phyloP scores from a whole-genome alignment of 92 coral and sea anemone species.

The Phenganax marumi region DNA sequence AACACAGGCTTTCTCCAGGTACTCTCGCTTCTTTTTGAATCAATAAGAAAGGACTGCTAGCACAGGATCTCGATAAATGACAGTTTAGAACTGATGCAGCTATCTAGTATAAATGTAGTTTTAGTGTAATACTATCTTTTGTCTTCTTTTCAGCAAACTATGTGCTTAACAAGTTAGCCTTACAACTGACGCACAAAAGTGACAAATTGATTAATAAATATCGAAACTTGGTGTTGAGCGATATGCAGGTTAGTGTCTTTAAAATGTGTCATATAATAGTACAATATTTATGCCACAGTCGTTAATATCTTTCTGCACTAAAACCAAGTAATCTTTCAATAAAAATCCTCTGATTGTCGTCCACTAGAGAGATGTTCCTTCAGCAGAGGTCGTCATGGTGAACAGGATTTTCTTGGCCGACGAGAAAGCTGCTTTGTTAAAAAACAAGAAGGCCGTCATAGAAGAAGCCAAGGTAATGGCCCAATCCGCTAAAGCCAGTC shows the following conservation, averaged over 20 bases:
- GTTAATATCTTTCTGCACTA: no score
- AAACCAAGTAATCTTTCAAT: no score
- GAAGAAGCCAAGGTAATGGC: conserved; percentile 39
- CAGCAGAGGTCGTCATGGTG: conserved; percentile 96
- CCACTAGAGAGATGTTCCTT: conserved; percentile 77
- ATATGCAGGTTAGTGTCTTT: conserved; percentile 70
- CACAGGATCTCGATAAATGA: not conserved
- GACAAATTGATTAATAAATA: conserved; percentile 89
- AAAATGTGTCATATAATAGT: not conserved
- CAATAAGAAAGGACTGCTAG: no score
- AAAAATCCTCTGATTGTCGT: no score
- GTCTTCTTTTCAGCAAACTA: conserved; percentile 61
- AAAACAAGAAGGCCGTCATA: conserved; percentile 52
- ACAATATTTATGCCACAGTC: no score
- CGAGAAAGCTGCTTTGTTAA: conserved; percentile 80
- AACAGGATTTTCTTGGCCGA: conserved; percentile 88
- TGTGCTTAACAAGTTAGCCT: conserved; percentile 64
- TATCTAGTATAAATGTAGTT: no score
- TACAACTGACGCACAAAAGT: conserved; percentile 78
- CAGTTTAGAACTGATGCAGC: not conserved
- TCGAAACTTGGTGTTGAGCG: conserved; percentile 74
- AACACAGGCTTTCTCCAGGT: not conserved
- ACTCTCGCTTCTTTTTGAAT: no score
- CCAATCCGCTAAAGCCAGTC: not conserved
- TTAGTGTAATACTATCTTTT: not conserved